Conservation (phyloP, 2,113 vertebrate species). For the Corythaixoides concolor region DNA sequence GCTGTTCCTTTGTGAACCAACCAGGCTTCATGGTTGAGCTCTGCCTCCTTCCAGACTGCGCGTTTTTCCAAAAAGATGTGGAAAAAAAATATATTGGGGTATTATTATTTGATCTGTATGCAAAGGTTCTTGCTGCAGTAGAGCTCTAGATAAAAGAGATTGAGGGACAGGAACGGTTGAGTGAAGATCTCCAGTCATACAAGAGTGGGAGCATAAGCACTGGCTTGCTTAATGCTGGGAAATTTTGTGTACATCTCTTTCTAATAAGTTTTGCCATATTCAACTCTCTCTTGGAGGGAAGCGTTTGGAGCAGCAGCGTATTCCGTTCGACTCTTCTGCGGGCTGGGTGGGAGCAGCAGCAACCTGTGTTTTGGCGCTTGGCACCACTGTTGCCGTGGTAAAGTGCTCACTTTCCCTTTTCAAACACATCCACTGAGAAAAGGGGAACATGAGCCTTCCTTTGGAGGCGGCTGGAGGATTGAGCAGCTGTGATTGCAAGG, state of each 20-base stretch:
- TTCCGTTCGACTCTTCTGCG: accelerated
- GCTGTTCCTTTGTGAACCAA: background rate
- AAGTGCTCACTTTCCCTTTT: background rate
- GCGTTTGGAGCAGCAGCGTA: accelerated
- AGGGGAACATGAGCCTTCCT: background rate
- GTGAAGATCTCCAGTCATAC: background rate
- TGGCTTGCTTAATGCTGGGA: background rate
- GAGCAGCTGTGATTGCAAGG: background rate
- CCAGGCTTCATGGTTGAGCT: background rate
- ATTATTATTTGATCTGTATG: background rate
- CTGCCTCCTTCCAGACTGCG: background rate
- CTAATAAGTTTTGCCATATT: background rate
- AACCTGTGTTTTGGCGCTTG: background rate
- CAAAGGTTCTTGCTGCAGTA: background rate
- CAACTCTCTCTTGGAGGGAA: background rate
- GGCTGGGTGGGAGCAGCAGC: background rate
- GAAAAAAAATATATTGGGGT: background rate
- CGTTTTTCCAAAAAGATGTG: background rate
- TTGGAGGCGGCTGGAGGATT: background rate
- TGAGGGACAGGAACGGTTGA: background rate
- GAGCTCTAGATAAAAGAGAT: background rate
- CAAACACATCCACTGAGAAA: background rate
- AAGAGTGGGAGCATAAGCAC: background rate
- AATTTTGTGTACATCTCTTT: background rate
- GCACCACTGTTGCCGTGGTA: background rate